Base-by-base conservation (phyloP, 2,888 invertebrate genomes). In the Cheilosia vulpina region DNA sequence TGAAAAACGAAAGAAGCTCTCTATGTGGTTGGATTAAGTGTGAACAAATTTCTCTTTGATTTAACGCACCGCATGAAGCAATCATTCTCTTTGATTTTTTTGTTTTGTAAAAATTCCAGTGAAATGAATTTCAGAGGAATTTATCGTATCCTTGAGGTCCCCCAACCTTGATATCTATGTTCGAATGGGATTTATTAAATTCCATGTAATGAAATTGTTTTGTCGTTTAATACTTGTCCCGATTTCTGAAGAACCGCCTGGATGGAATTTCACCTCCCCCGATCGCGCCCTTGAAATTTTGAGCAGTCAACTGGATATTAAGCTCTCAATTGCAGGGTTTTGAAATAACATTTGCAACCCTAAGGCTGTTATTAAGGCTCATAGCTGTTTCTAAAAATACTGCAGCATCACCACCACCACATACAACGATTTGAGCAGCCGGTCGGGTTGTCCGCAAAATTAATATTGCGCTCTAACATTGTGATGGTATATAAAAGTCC, bases 401-500 rank as follows among this genome's bases (percentile, higher is more conserved):
- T 7, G 13, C 24, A 21, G 24, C 13, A 52, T 15, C 5, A 21
- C 2, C 21, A 15, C 24, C 2, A 6, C 2, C 13, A 15, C 13
- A 15, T 15, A 27, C 13, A 27, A 52, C 2, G 2, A 15, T 11
- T 21, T 52, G n/a, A 21, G 7, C 31, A 31, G 19, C 15, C 50
- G 19, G 7, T 34, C 21, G 34, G 21, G 7, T 19, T 27, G 17
- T 24, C 65, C 24, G 41, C 52, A 66, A 19, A 34, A 34, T 53
- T 52, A 38, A 17, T 52, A 52, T 52, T 24, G 52, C 24, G 27
- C 21, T 3, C 21, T 2, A 38, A 45, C n/a, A 13, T 19, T 13
- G 21, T 21, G 24, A 41, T 17, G 76, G 43, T 60, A 52, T 60
- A 52, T 38, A 62, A 68, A 47, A 68, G 58, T 72, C 31, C 76